phyloP scores from a whole-genome alignment of 1,140 invertebrate genomes.

The Sipha flava region DNA sequence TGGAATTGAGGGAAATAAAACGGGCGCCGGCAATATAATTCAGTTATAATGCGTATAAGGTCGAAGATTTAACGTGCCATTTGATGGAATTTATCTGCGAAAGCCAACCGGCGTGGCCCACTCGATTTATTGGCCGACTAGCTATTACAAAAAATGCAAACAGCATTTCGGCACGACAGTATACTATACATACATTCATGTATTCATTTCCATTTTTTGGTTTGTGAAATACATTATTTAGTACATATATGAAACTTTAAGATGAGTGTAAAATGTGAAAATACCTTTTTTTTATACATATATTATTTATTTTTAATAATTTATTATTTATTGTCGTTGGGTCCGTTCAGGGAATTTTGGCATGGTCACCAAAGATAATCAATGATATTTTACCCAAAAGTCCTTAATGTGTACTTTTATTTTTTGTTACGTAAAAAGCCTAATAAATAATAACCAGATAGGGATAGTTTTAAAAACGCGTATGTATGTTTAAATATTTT shows the following conservation, averaged over 20 bases:
- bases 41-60: constrained; percentile 15
- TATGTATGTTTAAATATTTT: not conserved
- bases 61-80: constrained; percentile 22
- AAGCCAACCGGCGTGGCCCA: not conserved
- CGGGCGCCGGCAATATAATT: constrained; percentile 6
- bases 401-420: not conserved
- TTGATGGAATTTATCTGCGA: constrained; percentile 7
- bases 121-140: not conserved
- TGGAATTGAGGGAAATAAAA: constrained; percentile 17
- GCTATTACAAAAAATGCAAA: not conserved
- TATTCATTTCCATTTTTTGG: not conserved
- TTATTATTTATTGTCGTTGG: not conserved
- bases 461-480: not conserved
- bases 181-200: not conserved
- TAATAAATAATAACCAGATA: not conserved
- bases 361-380: not conserved
- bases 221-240: not conserved
- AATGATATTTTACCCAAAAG: not conserved
- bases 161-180: not conserved
- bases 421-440: not conserved
- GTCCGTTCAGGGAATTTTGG: not conserved
- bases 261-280: not conserved
- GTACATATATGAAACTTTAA: not conserved
- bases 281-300: not conserved
- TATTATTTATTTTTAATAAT: not conserved